phyloP scores from a whole-genome alignment of 2,797 vertebrate species.

The Artibeus jamaicensis region DNA sequence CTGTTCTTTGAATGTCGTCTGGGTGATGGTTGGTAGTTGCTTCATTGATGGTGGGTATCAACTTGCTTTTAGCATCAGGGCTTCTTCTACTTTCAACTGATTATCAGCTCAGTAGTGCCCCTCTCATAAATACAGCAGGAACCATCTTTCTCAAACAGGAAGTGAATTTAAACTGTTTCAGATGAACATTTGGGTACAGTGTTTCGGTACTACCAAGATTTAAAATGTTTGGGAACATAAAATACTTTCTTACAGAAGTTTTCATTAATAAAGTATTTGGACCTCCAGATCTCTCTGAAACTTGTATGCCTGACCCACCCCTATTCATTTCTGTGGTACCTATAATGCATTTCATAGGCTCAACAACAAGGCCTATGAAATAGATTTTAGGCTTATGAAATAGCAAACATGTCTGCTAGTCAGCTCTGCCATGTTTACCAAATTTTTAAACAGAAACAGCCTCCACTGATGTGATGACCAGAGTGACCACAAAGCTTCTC shows the following conservation, averaged over 20 bases:
- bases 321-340: background rate
- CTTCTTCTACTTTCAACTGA: background rate
- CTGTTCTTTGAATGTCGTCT: background rate
- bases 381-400: too few species aligned
- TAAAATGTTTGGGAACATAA: background rate
- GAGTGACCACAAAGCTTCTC: background rate
- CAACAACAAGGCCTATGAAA: background rate
- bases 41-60: background rate
- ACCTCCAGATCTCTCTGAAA: background rate
- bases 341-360: background rate
- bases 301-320: background rate
- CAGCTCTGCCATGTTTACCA: background rate
- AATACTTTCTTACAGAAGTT: background rate
- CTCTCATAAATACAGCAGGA: background rate
- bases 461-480: background rate
- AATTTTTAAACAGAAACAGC: background rate
- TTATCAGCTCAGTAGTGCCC: background rate
- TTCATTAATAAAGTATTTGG: background rate
- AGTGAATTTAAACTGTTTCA: conserved; percentile 27
- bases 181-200: background rate
- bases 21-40: background rate
- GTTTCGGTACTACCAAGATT: background rate
- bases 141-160: background rate
- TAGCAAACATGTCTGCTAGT: background rate
- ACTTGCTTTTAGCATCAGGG: background rate